Conservation (phyloP, 1,140 invertebrate genomes). For the Neelides sp. region DNA sequence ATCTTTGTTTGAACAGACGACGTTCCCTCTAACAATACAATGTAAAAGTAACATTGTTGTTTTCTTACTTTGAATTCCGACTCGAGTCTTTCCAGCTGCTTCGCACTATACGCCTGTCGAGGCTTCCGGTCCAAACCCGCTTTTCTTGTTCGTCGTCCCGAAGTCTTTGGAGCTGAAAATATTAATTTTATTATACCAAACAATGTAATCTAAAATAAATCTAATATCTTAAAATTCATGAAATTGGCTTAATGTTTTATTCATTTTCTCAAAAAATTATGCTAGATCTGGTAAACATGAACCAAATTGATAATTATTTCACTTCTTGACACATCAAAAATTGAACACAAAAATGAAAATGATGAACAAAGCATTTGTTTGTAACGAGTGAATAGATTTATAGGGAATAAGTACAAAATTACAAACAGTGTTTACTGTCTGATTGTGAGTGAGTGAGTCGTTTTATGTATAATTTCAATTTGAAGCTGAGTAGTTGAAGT, state of each 20-base stretch:
- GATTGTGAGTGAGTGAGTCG: no score
- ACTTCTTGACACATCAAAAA: background rate
- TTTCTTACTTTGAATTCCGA: constrained; percentile 69
- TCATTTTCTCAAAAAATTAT: no score
- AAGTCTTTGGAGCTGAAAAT: constrained; percentile 56
- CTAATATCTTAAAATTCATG: background rate
- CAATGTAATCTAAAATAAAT: background rate
- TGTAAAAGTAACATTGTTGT: no score
- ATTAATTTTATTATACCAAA: background rate
- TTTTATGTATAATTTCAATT: no score
- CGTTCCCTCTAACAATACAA: no score
- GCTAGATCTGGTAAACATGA: background rate
- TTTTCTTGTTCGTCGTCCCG: constrained; percentile 61
- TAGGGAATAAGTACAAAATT: no score
- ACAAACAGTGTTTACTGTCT: no score
- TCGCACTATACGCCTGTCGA: constrained; percentile 85
- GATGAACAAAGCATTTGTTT: no score
- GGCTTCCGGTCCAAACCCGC: constrained; percentile 82
- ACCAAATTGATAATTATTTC: background rate
- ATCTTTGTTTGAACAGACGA: no score
- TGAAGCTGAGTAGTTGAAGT: no score
- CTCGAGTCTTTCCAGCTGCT: constrained; percentile 78
- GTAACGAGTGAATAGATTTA: no score
- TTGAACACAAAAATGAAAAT: background rate
- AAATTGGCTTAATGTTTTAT: no score